Evolutionary conservation across 23 tunicate genomes (phyloP).

Genomic region (Styela clava): DNA sequence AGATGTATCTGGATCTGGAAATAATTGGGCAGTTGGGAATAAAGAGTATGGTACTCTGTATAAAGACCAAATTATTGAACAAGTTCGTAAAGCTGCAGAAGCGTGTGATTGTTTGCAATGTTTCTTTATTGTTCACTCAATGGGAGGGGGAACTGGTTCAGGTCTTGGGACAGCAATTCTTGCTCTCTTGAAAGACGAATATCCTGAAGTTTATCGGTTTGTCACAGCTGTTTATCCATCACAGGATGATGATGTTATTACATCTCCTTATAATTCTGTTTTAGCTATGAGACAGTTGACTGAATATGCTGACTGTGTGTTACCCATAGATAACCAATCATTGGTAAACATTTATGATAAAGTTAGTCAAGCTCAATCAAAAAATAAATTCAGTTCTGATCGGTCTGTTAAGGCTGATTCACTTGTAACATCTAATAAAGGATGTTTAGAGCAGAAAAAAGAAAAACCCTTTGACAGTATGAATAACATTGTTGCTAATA

Average conservation of each 20-base stretch:
- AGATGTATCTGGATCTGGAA: conserved; percentile 97
- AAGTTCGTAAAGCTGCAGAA: conserved; percentile 87
- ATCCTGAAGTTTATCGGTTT: conserved; percentile 92
- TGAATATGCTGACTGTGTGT: conserved; percentile 94
- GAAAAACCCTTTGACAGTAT: conserved; percentile 83
- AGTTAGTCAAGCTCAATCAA: conserved; percentile 33
- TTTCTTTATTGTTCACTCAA: conserved; percentile 94
- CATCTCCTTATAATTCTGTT: conserved; percentile 93
- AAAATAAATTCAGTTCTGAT: not conserved
- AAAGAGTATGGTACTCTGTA: conserved; percentile 86
- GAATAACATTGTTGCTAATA: conserved; percentile 95
- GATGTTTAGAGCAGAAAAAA: conserved; percentile 28
- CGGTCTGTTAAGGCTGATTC: not conserved
- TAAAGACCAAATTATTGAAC: conserved; percentile 64
- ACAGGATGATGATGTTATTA: conserved; percentile 93
- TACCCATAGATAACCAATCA: conserved; percentile 91
- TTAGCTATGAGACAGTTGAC: conserved; percentile 91
- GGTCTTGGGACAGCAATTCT: conserved; percentile 94
- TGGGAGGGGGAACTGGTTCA: conserved; percentile 99
- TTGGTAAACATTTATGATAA: conserved; percentile 63
- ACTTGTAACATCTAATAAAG: conserved; percentile 18
- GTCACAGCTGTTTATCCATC: conserved; percentile 96
- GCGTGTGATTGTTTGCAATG: conserved; percentile 93
- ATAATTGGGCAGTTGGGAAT: conserved; percentile 99
- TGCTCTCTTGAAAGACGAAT: conserved; percentile 67